Percentiles rank a stretch among this genome's conserved stretches.
Evolutionary conservation across 2,797 vertebrate species (phyloP).

Genomic region (Masticophis lateralis): DNA sequence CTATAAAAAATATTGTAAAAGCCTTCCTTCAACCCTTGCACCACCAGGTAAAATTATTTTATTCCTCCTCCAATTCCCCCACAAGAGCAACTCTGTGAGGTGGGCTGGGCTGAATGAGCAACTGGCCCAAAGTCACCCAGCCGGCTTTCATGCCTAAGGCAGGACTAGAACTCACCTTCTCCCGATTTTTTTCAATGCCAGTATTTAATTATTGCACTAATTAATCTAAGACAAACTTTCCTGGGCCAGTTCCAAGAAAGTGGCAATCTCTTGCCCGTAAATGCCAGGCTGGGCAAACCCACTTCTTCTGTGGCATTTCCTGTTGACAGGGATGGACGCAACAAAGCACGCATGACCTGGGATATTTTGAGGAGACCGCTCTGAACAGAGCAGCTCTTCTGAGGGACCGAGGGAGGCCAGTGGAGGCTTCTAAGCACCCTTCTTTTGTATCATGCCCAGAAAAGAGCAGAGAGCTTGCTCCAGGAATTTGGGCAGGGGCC

Average conservation of each 20-base stretch:
- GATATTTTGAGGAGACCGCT: background rate
- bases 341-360: background rate
- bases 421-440: background rate
- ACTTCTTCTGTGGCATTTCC: too few species aligned
- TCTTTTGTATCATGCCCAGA: background rate
- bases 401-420: background rate
- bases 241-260: background rate
- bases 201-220: background rate
- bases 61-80: conserved; percentile 34
- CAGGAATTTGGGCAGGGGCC: background rate
- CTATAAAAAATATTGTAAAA: too few species aligned
- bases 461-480: background rate
- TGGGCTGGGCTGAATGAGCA: background rate
- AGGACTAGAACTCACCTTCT: background rate
- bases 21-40: too few species aligned
- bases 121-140: background rate
- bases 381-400: background rate
- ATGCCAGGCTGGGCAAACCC: background rate
- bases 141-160: background rate
- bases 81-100: conserved; percentile 24
- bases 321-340: background rate
- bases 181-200: background rate
- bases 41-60: background rate
- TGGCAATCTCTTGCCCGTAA: background rate
- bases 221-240: background rate